Conservation (phyloP, 2,113 vertebrate species). For the Upupa epops region DNA sequence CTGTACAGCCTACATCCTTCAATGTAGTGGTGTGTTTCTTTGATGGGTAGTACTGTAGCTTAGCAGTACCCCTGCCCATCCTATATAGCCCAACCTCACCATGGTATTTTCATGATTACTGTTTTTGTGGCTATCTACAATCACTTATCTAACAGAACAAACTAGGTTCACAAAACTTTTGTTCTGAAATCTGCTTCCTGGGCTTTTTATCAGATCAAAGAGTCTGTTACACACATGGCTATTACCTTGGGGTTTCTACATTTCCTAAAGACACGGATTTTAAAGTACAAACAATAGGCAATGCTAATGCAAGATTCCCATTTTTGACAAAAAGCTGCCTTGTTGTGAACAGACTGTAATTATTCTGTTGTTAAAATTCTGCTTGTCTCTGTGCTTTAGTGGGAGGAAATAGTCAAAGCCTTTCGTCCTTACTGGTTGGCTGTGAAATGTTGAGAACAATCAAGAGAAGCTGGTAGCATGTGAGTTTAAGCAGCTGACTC, state of each 20-base stretch:
- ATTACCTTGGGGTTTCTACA: neutral
- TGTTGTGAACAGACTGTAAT: neutral
- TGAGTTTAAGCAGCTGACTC: neutral
- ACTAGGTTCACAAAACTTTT: neutral
- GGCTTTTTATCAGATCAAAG: neutral
- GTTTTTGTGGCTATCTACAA: neutral
- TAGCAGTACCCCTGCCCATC: fast-evolving
- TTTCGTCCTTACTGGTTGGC: neutral
- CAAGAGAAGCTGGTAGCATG: neutral
- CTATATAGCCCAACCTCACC: neutral
- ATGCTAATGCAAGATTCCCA: neutral
- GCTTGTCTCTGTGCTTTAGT: neutral
- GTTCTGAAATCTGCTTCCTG: neutral
- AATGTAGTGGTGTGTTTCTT: neutral
- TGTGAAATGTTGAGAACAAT: neutral
- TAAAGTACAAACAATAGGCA: neutral
- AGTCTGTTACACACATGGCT: neutral
- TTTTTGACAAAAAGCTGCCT: neutral
- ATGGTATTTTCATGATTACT: neutral
- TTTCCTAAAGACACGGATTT: neutral
- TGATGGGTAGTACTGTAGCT: neutral
- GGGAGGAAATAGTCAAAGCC: neutral
- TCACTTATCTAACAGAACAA: neutral
- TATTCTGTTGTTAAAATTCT: neutral
- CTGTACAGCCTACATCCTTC: too few species aligned